A percentile compares a stretch with the other conserved stretches of the same genome.
Evolutionary conservation across 2,888 invertebrate genomes (phyloP).

Genomic region (Rhabditophanes sp.): DNA sequence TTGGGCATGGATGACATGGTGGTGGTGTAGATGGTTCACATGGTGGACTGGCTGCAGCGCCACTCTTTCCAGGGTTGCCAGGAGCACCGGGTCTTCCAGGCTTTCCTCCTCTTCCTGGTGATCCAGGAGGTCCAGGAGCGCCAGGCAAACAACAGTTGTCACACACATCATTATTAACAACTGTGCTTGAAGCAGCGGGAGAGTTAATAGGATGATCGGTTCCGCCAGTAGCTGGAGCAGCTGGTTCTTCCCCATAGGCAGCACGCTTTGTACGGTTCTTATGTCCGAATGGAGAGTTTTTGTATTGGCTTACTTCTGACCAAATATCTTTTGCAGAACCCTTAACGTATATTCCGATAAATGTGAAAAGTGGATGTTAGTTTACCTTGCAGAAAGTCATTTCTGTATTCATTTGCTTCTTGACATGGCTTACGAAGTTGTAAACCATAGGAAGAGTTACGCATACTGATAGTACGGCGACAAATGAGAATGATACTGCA

Average conservation of each 20-base stretch:
- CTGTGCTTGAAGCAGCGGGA: too few relatives aligned
- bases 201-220: too few relatives aligned
- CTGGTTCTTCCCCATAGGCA: conserved; percentile 10
- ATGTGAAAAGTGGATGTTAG: too few relatives aligned
- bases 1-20: too few relatives aligned
- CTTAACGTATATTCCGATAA: too few relatives aligned
- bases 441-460: conserved; percentile 5
- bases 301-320: conserved; percentile 21
- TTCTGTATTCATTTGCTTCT: conserved; percentile 4
- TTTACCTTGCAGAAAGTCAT: conserved; percentile 5
- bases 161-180: too few relatives aligned
- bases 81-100: too few relatives aligned
- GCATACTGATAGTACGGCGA: conserved; percentile 5
- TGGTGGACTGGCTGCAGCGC: too few relatives aligned
- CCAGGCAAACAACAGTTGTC: too few relatives aligned
- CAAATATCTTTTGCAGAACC: conserved; percentile 38
- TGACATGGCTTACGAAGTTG: conserved; percentile 3
- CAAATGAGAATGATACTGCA: conserved; percentile 3
- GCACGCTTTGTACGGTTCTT: conserved; percentile 25
- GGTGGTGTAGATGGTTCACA: too few relatives aligned
- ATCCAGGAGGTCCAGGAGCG: conserved; percentile 16
- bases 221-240: conserved; percentile 12
- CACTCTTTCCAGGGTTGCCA: too few relatives aligned
- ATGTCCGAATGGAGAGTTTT: conserved; percentile 7
- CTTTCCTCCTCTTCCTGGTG: too few relatives aligned